A percentile compares a stretch with the other conserved stretches of the same genome.
Conservation (phyloP, 64 coral and sea anemone species). For the Pocillopora verrucosa region DNA sequence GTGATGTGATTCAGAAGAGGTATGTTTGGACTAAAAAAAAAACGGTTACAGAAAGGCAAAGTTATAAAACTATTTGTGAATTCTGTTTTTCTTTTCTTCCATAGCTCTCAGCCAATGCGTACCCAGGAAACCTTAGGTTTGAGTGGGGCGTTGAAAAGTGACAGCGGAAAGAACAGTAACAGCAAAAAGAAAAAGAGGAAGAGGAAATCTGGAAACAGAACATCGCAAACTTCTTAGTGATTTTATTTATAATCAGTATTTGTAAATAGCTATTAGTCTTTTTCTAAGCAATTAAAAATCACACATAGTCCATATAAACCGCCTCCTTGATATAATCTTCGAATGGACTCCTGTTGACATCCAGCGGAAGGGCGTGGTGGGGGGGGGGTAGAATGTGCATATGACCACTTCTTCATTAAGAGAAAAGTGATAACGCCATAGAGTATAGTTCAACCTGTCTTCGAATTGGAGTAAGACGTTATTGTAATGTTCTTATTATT, state of each 20-base stretch:
- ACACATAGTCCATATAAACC: too few relatives aligned
- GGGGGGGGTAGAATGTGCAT: too few relatives aligned
- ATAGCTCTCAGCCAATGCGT: neutral
- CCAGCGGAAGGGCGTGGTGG: too few relatives aligned
- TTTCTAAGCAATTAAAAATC: neutral
- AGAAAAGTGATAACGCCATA: too few relatives aligned
- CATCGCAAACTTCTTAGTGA: neutral
- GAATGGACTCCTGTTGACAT: too few relatives aligned
- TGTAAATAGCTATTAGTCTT: constrained; percentile 14
- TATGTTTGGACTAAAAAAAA: neutral
- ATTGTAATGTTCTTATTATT: too few relatives aligned
- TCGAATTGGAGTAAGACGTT: too few relatives aligned
- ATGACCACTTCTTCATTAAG: too few relatives aligned
- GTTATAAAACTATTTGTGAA: neutral
- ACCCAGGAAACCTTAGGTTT: neutral
- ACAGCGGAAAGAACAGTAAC: neutral
- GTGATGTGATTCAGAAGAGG: constrained; percentile 3
- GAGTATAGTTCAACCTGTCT: too few relatives aligned
- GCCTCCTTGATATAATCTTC: too few relatives aligned
- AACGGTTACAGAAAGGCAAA: neutral
- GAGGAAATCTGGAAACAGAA: neutral
- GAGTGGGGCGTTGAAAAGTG: neutral
- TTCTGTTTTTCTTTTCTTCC: neutral
- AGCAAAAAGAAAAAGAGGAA: constrained; percentile 22
- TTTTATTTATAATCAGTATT: neutral